Evolutionary conservation across 2,888 invertebrate species (phyloP), one percentile per base, ranked within the genome.

Genomic region (Dermolepida albohirtum): DNA sequence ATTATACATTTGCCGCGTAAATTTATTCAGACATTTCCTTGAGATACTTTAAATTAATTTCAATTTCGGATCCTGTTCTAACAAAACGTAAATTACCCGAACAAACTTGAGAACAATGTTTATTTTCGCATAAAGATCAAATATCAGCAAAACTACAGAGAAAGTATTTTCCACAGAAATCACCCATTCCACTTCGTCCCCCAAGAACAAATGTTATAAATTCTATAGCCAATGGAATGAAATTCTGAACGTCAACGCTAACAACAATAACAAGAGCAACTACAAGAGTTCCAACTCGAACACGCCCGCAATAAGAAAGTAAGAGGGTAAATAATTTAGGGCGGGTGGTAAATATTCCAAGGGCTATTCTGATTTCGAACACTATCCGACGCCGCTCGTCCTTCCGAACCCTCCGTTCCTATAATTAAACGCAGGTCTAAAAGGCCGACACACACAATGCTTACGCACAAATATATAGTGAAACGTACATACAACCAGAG

Each of bases 301-400:
- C 49, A 49, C 49, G 10, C 49, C 49, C 49, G 49, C 49, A 49
- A 49, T 49, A 22, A 49, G 49, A 49, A 49, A 49, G 49, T 49
- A 22, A 22, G 49, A 49, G 17, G 49, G 49, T 49, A 49, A 49
- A 49, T 49, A 49, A 49, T 49, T 49, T 49, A 49, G 49, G 49
- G 49, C 17, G 22, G 17, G 49, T 16, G 49, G 49, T 49, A 49
- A 49, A 49, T 49, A 49, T 49, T 49, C 17, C 22, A 22, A 49
- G 49, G 49, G 49, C 49, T 17, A 49, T 49, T 49, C 49, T 17
- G 49, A 49, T 49, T 17, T 22, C 22, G 47, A 49, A 49, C 47
- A 49, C 17, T 49, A 17, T 49, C 49, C 49, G 22, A 17, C 16
- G 49, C 11, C 17, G 49, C 22, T 49, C 49, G 49, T 16, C 49